Percentiles rank a stretch among this genome's conserved stretches.
phyloP scores from a whole-genome alignment of 2,888 invertebrate genomes.

The Catotricha subobsoleta region DNA sequence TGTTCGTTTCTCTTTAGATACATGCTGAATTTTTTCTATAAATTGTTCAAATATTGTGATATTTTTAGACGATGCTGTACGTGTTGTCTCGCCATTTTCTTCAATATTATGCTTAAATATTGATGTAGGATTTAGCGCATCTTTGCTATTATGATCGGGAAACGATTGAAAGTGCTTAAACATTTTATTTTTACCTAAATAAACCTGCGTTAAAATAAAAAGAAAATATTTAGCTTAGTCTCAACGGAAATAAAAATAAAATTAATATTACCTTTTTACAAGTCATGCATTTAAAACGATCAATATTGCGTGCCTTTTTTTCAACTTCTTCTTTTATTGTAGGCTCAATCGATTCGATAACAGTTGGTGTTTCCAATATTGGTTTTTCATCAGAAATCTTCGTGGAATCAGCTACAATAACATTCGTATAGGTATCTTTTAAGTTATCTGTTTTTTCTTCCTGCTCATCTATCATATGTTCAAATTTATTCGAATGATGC shows the following conservation, averaged over 20 bases:
- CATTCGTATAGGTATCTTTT: not conserved
- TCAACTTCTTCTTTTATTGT: not conserved
- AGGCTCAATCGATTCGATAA: not conserved
- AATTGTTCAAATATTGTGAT: conserved; percentile 1
- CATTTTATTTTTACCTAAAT: conserved; percentile 20
- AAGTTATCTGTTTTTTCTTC: not conserved
- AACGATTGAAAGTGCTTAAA: conserved; percentile 22
- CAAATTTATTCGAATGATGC: conserved; percentile 5
- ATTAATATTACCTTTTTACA: conserved; percentile 4
- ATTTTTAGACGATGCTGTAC: not conserved
- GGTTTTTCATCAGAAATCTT: too few species aligned
- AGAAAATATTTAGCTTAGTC: not conserved
- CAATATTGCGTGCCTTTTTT: not conserved
- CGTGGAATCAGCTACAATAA: not conserved
- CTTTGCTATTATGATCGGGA: conserved; percentile 21
- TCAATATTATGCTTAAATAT: not conserved
- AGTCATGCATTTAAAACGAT: not conserved
- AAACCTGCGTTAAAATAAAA: conserved; percentile 13
- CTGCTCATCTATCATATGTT: conserved; percentile 1
- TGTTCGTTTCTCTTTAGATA: conserved; percentile 21
- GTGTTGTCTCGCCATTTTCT: not conserved
- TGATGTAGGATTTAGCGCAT: not conserved
- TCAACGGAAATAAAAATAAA: not conserved
- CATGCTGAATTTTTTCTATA: not conserved
- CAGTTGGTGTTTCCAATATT: not conserved